Percentiles rank a stretch among this genome's conserved stretches.
Conservation (phyloP, 53 echinoderm and acorn worm species). For the Astropecten irregularis region DNA sequence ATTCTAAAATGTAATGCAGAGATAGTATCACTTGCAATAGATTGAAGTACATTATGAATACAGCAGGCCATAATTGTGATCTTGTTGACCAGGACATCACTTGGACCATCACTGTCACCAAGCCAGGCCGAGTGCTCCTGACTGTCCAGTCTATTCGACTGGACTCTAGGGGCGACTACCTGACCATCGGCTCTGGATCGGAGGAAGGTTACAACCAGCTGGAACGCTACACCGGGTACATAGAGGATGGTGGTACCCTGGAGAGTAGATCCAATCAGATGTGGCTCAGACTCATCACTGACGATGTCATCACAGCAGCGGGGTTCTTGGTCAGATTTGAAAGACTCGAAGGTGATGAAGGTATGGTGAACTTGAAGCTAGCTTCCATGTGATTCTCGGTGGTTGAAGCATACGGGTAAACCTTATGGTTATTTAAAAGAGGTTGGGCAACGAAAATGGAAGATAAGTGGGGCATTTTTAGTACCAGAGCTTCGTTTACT, state of each 20-base stretch:
- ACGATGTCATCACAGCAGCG: conserved; percentile 49
- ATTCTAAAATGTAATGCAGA: too few relatives aligned
- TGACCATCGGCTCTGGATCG: conserved; percentile 53
- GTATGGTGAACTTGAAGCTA: too few relatives aligned
- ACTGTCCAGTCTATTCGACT: conserved; percentile 13
- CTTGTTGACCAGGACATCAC: conserved; percentile 72
- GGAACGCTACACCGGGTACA: conserved; percentile 34
- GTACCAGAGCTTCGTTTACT: too few relatives aligned
- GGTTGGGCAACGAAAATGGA: too few relatives aligned
- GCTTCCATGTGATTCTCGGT: too few relatives aligned
- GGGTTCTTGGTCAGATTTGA: conserved; percentile 63
- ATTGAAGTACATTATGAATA: too few relatives aligned
- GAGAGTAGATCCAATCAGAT: conserved; percentile 52
- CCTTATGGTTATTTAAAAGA: too few relatives aligned
- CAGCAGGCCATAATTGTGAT: too few relatives aligned
- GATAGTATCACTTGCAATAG: too few relatives aligned
- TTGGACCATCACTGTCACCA: conserved; percentile 61
- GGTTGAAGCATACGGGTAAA: too few relatives aligned
- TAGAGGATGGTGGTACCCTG: not conserved
- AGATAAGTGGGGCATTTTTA: too few relatives aligned
- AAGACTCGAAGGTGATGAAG: conserved; percentile 18
- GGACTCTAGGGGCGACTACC: conserved; percentile 31
- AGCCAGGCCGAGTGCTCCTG: conserved; percentile 55
- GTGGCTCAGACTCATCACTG: conserved; percentile 79
- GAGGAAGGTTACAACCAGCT: conserved; percentile 21